Evolutionary conservation across 1,140 invertebrate species (phyloP), one percentile per base, ranked within the genome.

Genomic region (Berghia stephanieae): DNA sequence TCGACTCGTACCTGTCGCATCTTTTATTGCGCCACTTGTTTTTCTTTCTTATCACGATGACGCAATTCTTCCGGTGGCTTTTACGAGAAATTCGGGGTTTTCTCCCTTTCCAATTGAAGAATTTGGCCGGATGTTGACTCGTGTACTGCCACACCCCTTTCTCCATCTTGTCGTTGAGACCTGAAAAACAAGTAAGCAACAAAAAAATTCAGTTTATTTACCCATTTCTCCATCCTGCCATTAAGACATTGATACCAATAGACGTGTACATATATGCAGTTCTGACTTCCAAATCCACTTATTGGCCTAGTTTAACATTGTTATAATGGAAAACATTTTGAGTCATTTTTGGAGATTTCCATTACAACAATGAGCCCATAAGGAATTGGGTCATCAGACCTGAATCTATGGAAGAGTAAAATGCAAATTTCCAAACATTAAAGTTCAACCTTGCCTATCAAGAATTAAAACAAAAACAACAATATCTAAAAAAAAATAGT

Each of bases 21-120:
- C 82, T 76, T 72, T 85, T 86, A 78, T 88, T 86, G 63, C 78
- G 80, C 86, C 85, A 87, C 36, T 84, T 85, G 16, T 75, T 38
- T 34, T 81, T 80, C 49, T 84, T 85, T 57, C 84, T 83, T 13
- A 88, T 85, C n/a, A 86, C 79, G 3, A 86, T 84, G 3, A 76
- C 74, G 80, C 87, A 88, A 79, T 83, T 86, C 78, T 86, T 86
- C 77, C 81, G 82, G 60, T 82, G 77, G 1, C 78, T 38, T 10
- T 49, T 81, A 18, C 85, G 76, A 63, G 81, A 80, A 21, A 83
- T 78, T 13, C 82, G 79, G 10, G 85, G 86, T 27, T 77, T 80
- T 3, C 79, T 81, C 3, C 66, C 72, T 63, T 82, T 81, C 87
- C 87, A 88, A 77, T 84, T 84, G 40, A 78, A 82, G 70, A 81